phyloP scores from a whole-genome alignment of 1,140 invertebrate species.

The Chelonus insularis region DNA sequence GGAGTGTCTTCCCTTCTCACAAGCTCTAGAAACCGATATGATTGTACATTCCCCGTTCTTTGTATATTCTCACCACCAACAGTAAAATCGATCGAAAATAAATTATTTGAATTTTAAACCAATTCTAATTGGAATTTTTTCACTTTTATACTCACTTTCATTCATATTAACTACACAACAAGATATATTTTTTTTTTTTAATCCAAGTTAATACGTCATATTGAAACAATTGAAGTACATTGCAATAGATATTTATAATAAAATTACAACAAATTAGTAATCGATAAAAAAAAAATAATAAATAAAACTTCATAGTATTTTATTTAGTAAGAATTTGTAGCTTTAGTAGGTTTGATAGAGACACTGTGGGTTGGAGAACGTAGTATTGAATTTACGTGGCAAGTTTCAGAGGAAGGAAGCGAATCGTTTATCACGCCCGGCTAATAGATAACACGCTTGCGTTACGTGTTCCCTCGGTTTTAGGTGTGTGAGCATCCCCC shows the following conservation, averaged over 20 bases:
- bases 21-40: conserved; percentile 2
- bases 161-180: no score
- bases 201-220: no score
- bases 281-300: no score
- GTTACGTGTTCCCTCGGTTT: conserved; percentile 29
- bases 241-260: no score
- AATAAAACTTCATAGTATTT: no score
- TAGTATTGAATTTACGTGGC: conserved; percentile 34
- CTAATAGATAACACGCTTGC: conserved; percentile 36
- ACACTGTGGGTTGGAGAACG: neutral
- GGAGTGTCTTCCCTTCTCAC: conserved; percentile 6
- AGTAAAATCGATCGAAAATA: neutral
- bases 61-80: neutral
- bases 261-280: no score
- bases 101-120: neutral
- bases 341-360: neutral
- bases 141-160: no score
- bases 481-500: conserved; percentile 6
- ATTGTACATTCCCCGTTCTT: neutral
- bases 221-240: no score
- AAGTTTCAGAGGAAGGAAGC: conserved; percentile 33
- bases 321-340: no score
- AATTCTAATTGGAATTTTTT: no score
- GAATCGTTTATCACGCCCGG: conserved; percentile 36
- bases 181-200: no score